Base-by-base conservation (phyloP, 2,797 vertebrate genomes). In the Acanthis flammea region DNA sequence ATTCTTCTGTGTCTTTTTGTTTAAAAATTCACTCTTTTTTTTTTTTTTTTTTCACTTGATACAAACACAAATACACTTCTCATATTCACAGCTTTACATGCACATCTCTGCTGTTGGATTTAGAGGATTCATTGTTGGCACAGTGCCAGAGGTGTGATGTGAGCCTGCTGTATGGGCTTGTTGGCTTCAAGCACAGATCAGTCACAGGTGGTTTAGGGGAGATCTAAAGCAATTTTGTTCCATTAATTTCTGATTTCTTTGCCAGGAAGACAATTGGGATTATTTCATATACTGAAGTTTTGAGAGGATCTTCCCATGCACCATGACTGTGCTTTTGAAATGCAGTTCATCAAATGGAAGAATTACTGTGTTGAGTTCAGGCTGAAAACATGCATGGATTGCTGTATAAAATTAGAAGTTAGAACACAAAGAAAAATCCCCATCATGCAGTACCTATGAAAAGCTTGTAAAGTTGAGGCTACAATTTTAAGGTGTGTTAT, bases 401-500 rank as follows among this genome's bases (percentile, higher is more conserved):
- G 9, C 27, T 57, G 23, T 19, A 24, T 31, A n/a, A 39, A 70
- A 55, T 39, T 61, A 16, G 30, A 54, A 87, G 55, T 35, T 5
- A 41, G n/a, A 88, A 53, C 30, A 25, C 30, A 50, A 67, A 71
- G 12, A 12, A 68, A 75, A 93, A 50, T n/a, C 12, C 48, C 19
- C 0, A 0, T 37, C 50, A 2, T 41, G 25, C 9, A 6, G 17
- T 61, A 82, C 10, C 4, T 39, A 14, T 21, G 54, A 55, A 75
- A 90, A 51, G 3, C 28, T 63, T 55, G 11, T 27, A 31, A 73
- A 77, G 2, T 4, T 67, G 71, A 67, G 18, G 7, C 51, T 31
- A 13, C 33, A 53, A 35, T 62, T 35, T 68, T 23, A 83, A 86
- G 42, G n/a, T 12, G 2, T 53, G 2, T n/a, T 37, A 1, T 22